Base-by-base conservation (phyloP, 2,888 invertebrate genomes). In the Sceliomorpha sp. region DNA sequence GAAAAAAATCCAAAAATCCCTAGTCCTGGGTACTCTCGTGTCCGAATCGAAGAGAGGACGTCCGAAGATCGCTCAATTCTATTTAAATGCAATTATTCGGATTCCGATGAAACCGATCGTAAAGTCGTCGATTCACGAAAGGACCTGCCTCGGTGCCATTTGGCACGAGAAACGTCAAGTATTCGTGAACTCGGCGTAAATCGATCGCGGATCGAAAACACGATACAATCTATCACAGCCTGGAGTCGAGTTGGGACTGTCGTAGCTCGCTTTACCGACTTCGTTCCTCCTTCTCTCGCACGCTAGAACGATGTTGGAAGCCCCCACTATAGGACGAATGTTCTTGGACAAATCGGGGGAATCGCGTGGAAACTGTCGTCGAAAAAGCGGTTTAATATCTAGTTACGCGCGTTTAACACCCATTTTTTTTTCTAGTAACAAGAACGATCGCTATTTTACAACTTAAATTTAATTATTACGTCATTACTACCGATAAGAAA, bases 161-260 rank as follows among this genome's bases (percentile, higher is more conserved):
- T 32, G 56, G 48, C 34, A 44, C 56, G 31, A 47, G 31, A 15
- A 47, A 26, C 12, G 39, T 34, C 45, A 24, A 15, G 42, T 7
- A 44, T 36, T 32, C 10, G 44, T 42, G 31, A 40, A 24, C 48
- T 51, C 53, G 48, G 31, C 50, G 56, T 53, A 55, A 63, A 72
- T 72, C 76, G 76, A 76, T 77, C 66, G 63, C 63, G 68, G 76
- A 80, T 82, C 82, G 81, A 77, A 80, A 47, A 51, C 72, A 73
- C 78, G 82, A 82, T 82, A 81, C 81, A 81, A 86, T 86, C 87
- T 87, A 83, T 83, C 85, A 81, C 83, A 81, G 84, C 74, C 85
- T 79, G 84, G 84, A 80, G 87, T 83, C 82, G 83, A 84, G 83
- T 86, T 82, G 81, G 86, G 82, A 87, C 87, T 86, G 86, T 85